A percentile compares a stretch with the other conserved stretches of the same genome.
Conservation (phyloP, 2,797 vertebrate species). For the Anguilla obscura region DNA sequence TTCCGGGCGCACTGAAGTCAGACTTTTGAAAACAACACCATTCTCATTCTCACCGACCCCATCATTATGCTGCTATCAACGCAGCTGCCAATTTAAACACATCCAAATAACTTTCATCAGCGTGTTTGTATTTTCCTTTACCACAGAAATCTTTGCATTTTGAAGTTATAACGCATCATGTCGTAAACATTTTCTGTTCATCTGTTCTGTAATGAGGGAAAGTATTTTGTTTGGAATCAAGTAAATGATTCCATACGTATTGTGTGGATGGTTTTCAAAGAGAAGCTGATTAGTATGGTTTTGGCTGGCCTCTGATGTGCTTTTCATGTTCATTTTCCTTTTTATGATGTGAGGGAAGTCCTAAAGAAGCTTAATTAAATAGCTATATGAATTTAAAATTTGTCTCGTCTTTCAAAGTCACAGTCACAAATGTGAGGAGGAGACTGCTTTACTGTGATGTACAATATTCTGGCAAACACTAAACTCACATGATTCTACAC, state of each 20-base stretch:
- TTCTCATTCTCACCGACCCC: background rate
- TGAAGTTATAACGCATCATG: background rate
- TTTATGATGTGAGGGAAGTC: background rate
- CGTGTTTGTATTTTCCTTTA: background rate
- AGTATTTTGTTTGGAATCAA: background rate
- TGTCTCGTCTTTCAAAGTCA: background rate
- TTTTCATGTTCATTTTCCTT: background rate
- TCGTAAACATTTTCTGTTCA: background rate
- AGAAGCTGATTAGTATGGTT: background rate
- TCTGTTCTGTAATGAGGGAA: background rate
- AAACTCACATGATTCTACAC: background rate
- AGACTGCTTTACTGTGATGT: background rate
- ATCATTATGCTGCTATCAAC: background rate
- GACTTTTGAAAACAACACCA: background rate
- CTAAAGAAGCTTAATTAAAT: background rate
- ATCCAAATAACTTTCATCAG: background rate
- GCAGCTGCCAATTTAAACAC: background rate
- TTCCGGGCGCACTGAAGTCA: background rate
- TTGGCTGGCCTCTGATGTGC: background rate
- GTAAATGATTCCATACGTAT: background rate
- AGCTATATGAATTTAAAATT: background rate
- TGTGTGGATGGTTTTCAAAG: background rate
- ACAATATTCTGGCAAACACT: background rate
- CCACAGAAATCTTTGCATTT: background rate
- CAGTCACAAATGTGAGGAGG: background rate